Evolutionary conservation across 2,113 vertebrate genomes (phyloP), one percentile per base, ranked within the genome.

Genomic region (Sinocyclocheilus rhinocerous): DNA sequence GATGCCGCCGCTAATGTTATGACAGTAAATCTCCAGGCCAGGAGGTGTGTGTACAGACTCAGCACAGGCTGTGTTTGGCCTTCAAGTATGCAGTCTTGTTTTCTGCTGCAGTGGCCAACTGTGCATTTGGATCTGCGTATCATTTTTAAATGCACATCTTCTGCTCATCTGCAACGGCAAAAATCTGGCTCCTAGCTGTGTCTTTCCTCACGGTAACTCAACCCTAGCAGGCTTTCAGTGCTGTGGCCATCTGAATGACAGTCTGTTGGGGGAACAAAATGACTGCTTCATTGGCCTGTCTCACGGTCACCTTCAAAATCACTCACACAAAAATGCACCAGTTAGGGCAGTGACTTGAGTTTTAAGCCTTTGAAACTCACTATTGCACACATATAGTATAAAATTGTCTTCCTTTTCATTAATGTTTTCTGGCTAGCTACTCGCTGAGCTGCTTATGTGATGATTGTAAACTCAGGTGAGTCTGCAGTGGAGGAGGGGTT

Each of bases 11-110:
- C 55, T 61, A 9, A 63, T 85, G 78, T 89, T 26, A 22, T 76
- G 9, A 45, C 85, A 82, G 78, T 70, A 88, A 80, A 79, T 42
- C 29, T 59, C 59, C 39, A 10, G 18, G 39, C 57, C 77, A 4
- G 22, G 67, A 4, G 2, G n/a, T 79, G 86, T 87, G 72, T 87
- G 73, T 85, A 80, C 45, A 86, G 11, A n/a, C 42, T 89, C 84
- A 77, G 88, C 84, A 86, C 52, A 26, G 52, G 61, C 76, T 76
- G 18, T 84, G 84, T 86, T 88, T 88, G 76, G 76, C 45, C 67
- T 86, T 65, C 65, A 87, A 87, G 83, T 65, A 70, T 20, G 42
- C 8, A 10, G 16, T 45, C 20, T 81, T 63, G 36, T 24, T 50
- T 81, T 73, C 39, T 55, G 24, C 33, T 11, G n/a, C 55, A 67